Conservation (phyloP, 2,888 invertebrate species). For the Platerodrilus igneus region DNA sequence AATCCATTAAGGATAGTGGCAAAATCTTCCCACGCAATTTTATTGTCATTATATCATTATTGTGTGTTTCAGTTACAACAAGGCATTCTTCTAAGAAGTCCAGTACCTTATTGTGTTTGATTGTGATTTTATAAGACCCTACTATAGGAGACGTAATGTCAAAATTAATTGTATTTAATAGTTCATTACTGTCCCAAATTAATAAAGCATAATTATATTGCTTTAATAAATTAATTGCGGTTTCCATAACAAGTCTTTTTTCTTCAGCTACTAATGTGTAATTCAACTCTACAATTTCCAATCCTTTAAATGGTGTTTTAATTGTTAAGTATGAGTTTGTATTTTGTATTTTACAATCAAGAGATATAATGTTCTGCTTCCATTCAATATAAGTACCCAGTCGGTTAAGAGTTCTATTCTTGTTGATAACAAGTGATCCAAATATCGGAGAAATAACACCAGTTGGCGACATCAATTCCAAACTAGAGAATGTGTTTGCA, state of each 20-base stretch:
- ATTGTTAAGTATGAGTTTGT: slow-evolving; percentile 24
- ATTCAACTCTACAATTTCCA: slow-evolving; percentile 25
- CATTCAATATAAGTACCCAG: slow-evolving; percentile 22
- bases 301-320: slow-evolving; percentile 29
- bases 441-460: slow-evolving; percentile 24
- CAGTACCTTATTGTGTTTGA: slow-evolving; percentile 26
- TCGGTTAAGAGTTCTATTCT: slow-evolving; percentile 18
- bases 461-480: slow-evolving; percentile 25
- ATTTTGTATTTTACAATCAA: slow-evolving; percentile 25
- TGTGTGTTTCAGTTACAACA: slow-evolving; percentile 21
- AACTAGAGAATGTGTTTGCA: slow-evolving; percentile 21
- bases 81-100: slow-evolving; percentile 27
- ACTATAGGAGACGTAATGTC: slow-evolving; percentile 28
- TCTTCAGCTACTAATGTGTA: slow-evolving; percentile 23
- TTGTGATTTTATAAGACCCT: slow-evolving; percentile 25
- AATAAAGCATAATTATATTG: slow-evolving; percentile 25
- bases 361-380: slow-evolving; percentile 21
- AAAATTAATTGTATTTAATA: slow-evolving; percentile 12
- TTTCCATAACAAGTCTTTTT: slow-evolving; percentile 21
- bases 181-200: slow-evolving; percentile 16
- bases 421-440: slow-evolving; percentile 21
- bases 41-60: slow-evolving; percentile 17
- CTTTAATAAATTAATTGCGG: slow-evolving; percentile 26
- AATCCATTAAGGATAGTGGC: slow-evolving; percentile 13
- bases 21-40: slow-evolving; percentile 14